Conservation (phyloP, 2,888 invertebrate genomes). For the Scrobipalpa atriplicella region DNA sequence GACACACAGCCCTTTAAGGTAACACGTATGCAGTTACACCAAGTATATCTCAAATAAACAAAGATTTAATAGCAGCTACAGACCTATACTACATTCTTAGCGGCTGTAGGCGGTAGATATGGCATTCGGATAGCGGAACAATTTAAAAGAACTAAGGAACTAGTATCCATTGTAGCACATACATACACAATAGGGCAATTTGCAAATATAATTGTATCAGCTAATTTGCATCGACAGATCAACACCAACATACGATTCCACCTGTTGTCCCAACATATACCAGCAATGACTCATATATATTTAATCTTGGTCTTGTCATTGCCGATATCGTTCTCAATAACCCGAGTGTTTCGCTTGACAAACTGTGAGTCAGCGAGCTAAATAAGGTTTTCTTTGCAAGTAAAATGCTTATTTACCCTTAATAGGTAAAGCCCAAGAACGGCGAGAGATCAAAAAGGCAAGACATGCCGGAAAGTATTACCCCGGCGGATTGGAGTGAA, state of each 20-base stretch:
- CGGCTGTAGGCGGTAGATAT: background rate
- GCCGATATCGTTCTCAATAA: slow-evolving; percentile 55
- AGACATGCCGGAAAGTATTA: slow-evolving; percentile 69
- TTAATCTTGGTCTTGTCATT: slow-evolving; percentile 46
- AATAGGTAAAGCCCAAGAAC: slow-evolving; percentile 63
- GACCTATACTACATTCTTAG: background rate
- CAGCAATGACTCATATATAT: slow-evolving; percentile 60
- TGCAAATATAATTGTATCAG: slow-evolving; percentile 60
- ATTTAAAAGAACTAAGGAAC: slow-evolving; percentile 18
- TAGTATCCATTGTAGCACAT: slow-evolving; percentile 15
- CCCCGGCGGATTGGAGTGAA: slow-evolving; percentile 43
- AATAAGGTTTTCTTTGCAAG: slow-evolving; percentile 72
- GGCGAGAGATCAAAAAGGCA: slow-evolving; percentile 58
- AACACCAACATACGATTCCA: slow-evolving; percentile 53
- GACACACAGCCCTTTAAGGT: no score
- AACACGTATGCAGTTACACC: no score
- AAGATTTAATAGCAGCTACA: background rate
- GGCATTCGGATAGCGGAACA: slow-evolving; percentile 19
- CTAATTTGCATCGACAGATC: slow-evolving; percentile 61
- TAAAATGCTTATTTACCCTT: slow-evolving; percentile 68
- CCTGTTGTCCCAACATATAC: slow-evolving; percentile 66
- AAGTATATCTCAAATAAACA: background rate
- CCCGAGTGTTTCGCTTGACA: slow-evolving; percentile 56
- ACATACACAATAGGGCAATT: slow-evolving; percentile 42
- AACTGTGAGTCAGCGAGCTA: slow-evolving; percentile 67